These are phyloP conservation scores for Podarcis muralis DNA, from an alignment of 2,113 vertebrate species.

Conservation along the genomic window DNA sequence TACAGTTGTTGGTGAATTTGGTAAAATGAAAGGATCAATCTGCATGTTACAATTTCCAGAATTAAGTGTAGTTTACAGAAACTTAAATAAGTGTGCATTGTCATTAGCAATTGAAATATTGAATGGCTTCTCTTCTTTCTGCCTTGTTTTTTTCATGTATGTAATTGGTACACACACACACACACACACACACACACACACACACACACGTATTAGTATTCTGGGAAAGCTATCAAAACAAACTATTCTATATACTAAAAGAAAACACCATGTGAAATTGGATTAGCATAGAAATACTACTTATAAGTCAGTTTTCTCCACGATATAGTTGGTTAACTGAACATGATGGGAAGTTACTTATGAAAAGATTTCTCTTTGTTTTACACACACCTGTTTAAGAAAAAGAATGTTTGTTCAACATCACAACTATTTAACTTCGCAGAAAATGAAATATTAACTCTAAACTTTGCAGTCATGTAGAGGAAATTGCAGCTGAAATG, in stretches of 20 bases:
- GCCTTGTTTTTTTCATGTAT: conserved; percentile 5
- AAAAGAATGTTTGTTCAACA: background rate
- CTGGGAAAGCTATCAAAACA: background rate
- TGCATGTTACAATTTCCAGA: background rate
- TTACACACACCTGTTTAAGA: background rate
- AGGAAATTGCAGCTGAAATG: background rate
- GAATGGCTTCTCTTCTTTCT: background rate
- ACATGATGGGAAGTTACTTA: background rate
- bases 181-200: too few species aligned
- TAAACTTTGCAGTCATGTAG: background rate
- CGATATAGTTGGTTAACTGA: conserved; percentile 1
- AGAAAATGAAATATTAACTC: background rate
- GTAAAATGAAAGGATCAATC: background rate
- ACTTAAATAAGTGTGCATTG: conserved; percentile 27
- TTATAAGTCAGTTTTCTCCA: background rate
- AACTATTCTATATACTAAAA: background rate
- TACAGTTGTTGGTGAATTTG: background rate
- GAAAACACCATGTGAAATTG: conserved; percentile 2
- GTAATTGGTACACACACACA: background rate
- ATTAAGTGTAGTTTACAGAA: conserved; percentile 28
- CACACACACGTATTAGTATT: background rate
- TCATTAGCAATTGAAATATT: background rate
- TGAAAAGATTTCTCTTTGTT: background rate
- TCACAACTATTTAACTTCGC: background rate
- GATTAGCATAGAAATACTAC: background rate